Evolutionary conservation across 1,140 invertebrate genomes (phyloP), one percentile per base, ranked within the genome.

Genomic region (Pseudomyrmex flavicornis): DNA sequence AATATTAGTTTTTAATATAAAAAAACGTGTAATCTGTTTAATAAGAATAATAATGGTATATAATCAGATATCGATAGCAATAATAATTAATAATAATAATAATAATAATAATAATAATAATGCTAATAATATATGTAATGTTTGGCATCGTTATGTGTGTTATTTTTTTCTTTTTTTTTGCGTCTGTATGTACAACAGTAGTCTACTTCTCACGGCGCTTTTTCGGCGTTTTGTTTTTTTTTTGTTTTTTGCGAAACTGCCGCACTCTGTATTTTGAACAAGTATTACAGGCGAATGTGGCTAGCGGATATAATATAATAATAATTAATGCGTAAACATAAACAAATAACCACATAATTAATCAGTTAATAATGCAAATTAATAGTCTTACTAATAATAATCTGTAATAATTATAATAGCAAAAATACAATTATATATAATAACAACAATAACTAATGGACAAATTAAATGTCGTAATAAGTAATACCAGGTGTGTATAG

Each of bases 141-240:
- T 93, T 93, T 93, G 92, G 93, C 91, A 93, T 93, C 91, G 93
- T 92, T 93, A 92, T 92, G 89, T 90, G 89, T 90, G 89, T 90
- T 92, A 35, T 35, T 35, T 35, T 35, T 35, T 35, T 7, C 2
- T 35, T 35, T 35, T 35, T 35, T 35, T 35, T 35, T 35, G 35
- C 35, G 35, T 87, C 89, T 87, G 68, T 93, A 90, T 93, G 90
- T 93, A 93, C 92, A 93, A 89, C 35, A 35, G 35, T 91, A 83
- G 77, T 89, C 61, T 59, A 58, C 20, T 69, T 62, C 7, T 59
- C 86, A 58, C 86, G 85, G 66, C 65, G 77, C 72, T 52, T 74
- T 83, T 82, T 75, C 88, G 82, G 83, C 73, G 77, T 87, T 35
- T 35, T 35, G 54, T 46, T 70, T 58, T 85, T 80, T 80, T 66